Evolutionary conservation across 1,140 invertebrate species (phyloP).

Genomic region (Meloidogyne hapla): DNA sequence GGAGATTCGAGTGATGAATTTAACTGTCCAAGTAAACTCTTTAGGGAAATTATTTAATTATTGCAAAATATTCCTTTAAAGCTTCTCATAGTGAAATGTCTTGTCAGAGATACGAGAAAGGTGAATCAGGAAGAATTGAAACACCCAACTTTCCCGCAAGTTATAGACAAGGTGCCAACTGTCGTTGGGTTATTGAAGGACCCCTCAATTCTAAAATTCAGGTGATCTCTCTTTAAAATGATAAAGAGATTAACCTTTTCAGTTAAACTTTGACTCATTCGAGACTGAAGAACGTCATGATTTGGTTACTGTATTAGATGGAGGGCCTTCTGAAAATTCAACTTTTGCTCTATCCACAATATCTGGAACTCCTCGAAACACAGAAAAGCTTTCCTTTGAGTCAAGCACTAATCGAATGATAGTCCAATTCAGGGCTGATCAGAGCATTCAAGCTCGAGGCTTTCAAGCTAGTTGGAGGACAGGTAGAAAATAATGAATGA

Average conservation of each 20-base stretch:
- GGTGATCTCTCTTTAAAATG: constrained; percentile 65
- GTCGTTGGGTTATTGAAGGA: constrained; percentile 94
- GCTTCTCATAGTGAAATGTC: constrained; percentile 63
- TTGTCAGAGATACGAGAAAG: constrained; percentile 83
- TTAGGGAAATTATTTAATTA: not conserved
- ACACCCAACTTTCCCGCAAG: constrained; percentile 90
- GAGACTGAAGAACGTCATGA: constrained; percentile 94
- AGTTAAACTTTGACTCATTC: constrained; percentile 84
- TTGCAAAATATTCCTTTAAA: constrained; percentile 28
- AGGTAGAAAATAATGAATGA: constrained; percentile 65
- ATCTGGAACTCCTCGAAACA: constrained; percentile 80
- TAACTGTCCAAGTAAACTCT: constrained; percentile 62
- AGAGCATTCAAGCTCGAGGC: constrained; percentile 86
- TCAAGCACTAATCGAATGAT: constrained; percentile 97
- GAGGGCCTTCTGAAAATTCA: constrained; percentile 88
- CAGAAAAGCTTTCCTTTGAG: constrained; percentile 77
- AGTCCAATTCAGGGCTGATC: constrained; percentile 89
- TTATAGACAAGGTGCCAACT: constrained; percentile 83
- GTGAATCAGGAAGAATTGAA: constrained; percentile 83
- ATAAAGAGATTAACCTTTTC: constrained; percentile 63
- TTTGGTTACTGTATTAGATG: constrained; percentile 88
- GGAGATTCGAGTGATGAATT: constrained; percentile 67
- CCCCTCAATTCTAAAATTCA: constrained; percentile 83
- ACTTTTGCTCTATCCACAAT: constrained; percentile 84
- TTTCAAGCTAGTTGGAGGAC: constrained; percentile 71